These are phyloP conservation scores for Synanthedon vespiformis DNA, from an alignment of 2,888 invertebrate species.

Conservation along the genomic window DNA sequence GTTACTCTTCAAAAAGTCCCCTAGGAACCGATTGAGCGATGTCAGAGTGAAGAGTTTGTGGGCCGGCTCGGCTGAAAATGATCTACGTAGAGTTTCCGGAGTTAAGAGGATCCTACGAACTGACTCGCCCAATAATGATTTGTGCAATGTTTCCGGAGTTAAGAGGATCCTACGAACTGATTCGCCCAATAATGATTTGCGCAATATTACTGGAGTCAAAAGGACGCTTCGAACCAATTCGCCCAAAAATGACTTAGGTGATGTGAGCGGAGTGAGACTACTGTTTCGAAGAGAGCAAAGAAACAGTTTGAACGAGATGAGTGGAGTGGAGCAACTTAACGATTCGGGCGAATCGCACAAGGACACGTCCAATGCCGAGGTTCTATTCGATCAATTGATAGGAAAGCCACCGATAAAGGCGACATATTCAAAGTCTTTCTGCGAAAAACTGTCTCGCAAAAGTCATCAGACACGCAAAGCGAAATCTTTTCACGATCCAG, in stretches of 20 bases:
- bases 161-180: slow-evolving; percentile 29
- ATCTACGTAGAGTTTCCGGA: slow-evolving; percentile 27
- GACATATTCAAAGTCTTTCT: slow-evolving; percentile 40
- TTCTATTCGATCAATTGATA: slow-evolving; percentile 31
- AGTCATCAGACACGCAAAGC: slow-evolving; percentile 7
- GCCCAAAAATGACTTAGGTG: slow-evolving; percentile 36
- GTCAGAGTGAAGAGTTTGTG: slow-evolving; percentile 46
- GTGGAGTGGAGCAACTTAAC: slow-evolving; percentile 42
- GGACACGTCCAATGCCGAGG: slow-evolving; percentile 15
- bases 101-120: slow-evolving; percentile 22
- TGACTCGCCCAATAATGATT: slow-evolving; percentile 35
- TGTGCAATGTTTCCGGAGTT: slow-evolving; percentile 46
- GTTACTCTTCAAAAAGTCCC: slow-evolving; percentile 34
- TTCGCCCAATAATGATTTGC: slow-evolving; percentile 43
- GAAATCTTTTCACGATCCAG: slow-evolving; percentile 28
- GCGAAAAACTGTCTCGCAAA: slow-evolving; percentile 12
- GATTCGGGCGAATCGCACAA: slow-evolving; percentile 16
- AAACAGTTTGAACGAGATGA: slow-evolving; percentile 28
- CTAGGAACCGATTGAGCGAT: slow-evolving; percentile 37
- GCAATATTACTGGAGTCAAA: slow-evolving; percentile 44
- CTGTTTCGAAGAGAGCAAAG: slow-evolving; percentile 19
- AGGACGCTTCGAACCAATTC: slow-evolving; percentile 30
- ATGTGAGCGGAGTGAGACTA: slow-evolving; percentile 36
- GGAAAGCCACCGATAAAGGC: slow-evolving; percentile 31
- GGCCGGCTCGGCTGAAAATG: slow-evolving; percentile 28